Base-by-base conservation (phyloP, 2,797 vertebrate species). In the Brotula barbata region DNA sequence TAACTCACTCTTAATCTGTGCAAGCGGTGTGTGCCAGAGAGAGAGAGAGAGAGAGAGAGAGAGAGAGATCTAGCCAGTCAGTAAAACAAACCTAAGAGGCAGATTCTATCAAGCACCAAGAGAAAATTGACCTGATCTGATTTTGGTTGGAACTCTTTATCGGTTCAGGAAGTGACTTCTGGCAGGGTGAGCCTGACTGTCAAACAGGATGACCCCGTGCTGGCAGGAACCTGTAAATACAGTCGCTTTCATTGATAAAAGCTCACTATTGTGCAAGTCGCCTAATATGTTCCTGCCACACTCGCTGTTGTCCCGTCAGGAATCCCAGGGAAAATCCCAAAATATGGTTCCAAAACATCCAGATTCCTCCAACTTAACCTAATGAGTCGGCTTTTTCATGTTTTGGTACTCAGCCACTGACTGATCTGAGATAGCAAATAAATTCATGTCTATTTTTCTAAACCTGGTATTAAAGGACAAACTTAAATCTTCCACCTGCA, bases 1-100 rank as follows among this genome's bases (percentile, higher is more conserved):
- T n/a, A n/a, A n/a, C n/a, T n/a, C n/a, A n/a, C n/a, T n/a, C n/a
- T n/a, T n/a, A n/a, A n/a, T n/a, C n/a, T n/a, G n/a, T n/a, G n/a
- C n/a, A n/a, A n/a, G n/a, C n/a, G n/a, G n/a, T n/a, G n/a, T n/a
- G n/a, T n/a, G n/a, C n/a, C n/a, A n/a, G n/a, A n/a, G n/a, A n/a
- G n/a, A n/a, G n/a, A n/a, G n/a, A n/a, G n/a, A n/a, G 93, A 94
- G 36, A 94, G 89, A 0, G 93, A n/a, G 45, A 13, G 1, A 28
- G 2, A 31, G 13, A 14, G 21, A 46, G 11, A 4, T 2, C 31
- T 33, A n/a, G n/a, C n/a, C n/a, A n/a, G n/a, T n/a, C n/a, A n/a
- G n/a, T n/a, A n/a, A n/a, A n/a, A n/a, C n/a, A n/a, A n/a, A n/a
- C n/a, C n/a, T n/a, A n/a, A n/a, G n/a, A n/a, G n/a, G n/a, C n/a